phyloP scores from a whole-genome alignment of 2,797 vertebrate species.

The Lophius americanus region DNA sequence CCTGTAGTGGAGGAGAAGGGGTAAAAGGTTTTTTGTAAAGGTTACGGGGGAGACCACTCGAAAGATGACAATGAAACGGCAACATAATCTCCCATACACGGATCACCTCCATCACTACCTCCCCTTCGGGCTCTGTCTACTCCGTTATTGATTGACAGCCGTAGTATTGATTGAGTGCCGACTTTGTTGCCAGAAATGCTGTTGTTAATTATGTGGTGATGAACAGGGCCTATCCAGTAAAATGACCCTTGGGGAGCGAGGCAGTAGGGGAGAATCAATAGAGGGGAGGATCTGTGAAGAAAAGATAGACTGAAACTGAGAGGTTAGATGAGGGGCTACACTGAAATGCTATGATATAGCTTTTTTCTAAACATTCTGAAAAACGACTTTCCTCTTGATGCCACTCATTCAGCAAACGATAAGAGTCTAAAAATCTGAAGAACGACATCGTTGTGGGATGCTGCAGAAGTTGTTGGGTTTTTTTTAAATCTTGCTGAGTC shows the following conservation, averaged over 20 bases:
- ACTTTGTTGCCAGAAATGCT: constrained; percentile 71
- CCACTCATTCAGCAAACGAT: constrained; percentile 38
- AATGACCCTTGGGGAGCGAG: constrained; percentile 75
- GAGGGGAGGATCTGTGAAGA: constrained; percentile 70
- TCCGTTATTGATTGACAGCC: constrained; percentile 77
- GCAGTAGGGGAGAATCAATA: constrained; percentile 69
- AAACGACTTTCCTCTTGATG: constrained; percentile 39
- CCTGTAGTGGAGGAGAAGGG: constrained; percentile 39
- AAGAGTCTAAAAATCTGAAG: constrained; percentile 23
- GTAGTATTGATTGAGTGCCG: constrained; percentile 72
- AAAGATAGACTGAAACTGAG: constrained; percentile 67
- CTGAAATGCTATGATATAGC: constrained; percentile 30
- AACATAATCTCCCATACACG: constrained; percentile 34
- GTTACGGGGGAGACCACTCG: constrained; percentile 54
- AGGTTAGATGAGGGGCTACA: constrained; percentile 41
- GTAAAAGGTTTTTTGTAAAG: constrained; percentile 57
- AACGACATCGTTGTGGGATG: constrained; percentile 1
- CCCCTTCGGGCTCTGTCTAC: constrained; percentile 20
- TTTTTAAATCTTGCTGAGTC: not conserved
- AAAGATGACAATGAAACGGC: constrained; percentile 44
- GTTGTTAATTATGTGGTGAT: constrained; percentile 85
- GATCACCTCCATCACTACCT: constrained; percentile 44
- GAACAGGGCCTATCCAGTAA: constrained; percentile 79
- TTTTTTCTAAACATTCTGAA: constrained; percentile 49
- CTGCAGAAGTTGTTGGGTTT: not conserved